Conservation (phyloP, 2,113 vertebrate species). For the Riparia riparia region DNA sequence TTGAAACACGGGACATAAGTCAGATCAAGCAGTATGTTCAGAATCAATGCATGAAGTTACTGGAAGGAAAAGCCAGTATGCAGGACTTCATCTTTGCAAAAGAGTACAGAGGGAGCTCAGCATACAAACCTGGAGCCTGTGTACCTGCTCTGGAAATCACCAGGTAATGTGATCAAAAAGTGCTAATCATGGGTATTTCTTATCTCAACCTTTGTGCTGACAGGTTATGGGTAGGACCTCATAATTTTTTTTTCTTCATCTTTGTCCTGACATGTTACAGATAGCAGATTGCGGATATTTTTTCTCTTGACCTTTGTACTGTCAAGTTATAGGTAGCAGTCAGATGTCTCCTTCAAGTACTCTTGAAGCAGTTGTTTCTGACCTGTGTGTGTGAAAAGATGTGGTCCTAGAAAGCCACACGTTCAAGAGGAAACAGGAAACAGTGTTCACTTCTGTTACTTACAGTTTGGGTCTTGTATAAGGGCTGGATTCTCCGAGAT, state of each 20-base stretch:
- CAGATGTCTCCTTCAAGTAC: neutral
- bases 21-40: constrained; percentile 96
- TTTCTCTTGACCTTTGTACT: neutral
- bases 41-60: constrained; percentile 91
- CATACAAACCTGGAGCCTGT: constrained; percentile 92
- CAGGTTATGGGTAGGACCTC: neutral
- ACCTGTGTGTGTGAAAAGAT: neutral
- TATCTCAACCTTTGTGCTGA: neutral
- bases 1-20: constrained; percentile 97
- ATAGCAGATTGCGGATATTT: neutral
- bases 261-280: neutral
- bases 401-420: neutral
- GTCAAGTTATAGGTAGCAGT: neutral
- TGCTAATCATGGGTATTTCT: neutral
- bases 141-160: constrained; percentile 95
- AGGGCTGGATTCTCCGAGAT: neutral
- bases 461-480: neutral
- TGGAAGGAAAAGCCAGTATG: constrained; percentile 93
- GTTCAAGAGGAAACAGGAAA: neutral
- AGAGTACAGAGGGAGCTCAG: constrained; percentile 91
- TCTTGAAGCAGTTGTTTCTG: neutral
- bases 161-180: constrained; percentile 79
- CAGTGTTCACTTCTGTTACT: constrained; percentile 19
- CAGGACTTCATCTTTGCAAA: constrained; percentile 98
- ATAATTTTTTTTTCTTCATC: neutral